Base-by-base conservation (phyloP, 2,113 vertebrate genomes). In the Heterochromis multidens region DNA sequence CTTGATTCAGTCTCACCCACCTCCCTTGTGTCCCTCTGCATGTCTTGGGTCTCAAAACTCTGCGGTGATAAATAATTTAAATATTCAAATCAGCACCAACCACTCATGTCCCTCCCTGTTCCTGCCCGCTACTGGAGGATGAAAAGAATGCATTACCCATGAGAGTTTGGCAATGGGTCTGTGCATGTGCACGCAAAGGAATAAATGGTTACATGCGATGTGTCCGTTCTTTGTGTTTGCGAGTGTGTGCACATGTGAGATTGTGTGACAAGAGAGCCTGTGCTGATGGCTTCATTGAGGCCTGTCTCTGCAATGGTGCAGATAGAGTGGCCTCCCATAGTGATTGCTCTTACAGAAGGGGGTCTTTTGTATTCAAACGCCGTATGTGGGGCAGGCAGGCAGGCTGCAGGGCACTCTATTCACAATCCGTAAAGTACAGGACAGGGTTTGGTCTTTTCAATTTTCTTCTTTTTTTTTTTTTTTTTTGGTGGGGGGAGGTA, bases 301-400 rank as follows among this genome's bases (percentile, higher is more conserved):
- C 80, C 81, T 27, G 88, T 33, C 77, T 78, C 87, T 84, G 91
- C 87, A 65, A 88, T 63, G 13, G 77, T 67, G 85, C 92, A 87
- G 92, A 93, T 84, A 85, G 88, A 92, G 91, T 86, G 92, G 92
- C 91, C 90, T 95, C 92, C 91, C 80, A 79, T 84, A 91, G 92
- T 40, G 91, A 92, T 65, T 85, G 89, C 86, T 91, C 85, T 88
- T 91, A 84, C 84, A 87, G 89, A 81, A 78, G 74, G 86, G 83
- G 88, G 90, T 92, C 91, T 92, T 95, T 95, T 95, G 94, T 95
- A 95, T 95, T 94, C 94, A 88, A 80, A 63, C 74, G 1, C 62
- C 91, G 91, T 94, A 93, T 92, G 81, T 93, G 90, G 94, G 91
- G 89, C 94, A 93, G 89, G 87, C 90, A 52, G 89, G 87, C 89